Percentiles rank a stretch among this genome's conserved stretches.
These are phyloP conservation scores for Machimus rusticus DNA, from an alignment of 2,888 invertebrate species.

Conservation along the genomic window DNA sequence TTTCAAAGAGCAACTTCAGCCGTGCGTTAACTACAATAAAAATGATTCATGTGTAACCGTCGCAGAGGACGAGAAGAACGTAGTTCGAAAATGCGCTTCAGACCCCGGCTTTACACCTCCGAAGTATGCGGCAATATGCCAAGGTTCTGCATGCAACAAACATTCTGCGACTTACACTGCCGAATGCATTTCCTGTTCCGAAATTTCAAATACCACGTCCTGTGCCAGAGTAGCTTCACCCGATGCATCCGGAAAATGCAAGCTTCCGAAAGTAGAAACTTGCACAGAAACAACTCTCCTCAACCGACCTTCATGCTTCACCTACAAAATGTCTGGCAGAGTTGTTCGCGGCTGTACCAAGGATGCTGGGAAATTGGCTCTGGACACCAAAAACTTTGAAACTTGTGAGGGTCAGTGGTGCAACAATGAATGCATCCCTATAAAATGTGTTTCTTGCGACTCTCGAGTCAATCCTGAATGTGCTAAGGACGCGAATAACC, in stretches of 20 bases:
- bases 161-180: conserved; percentile 1
- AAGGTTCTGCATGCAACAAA: neutral
- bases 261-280: neutral
- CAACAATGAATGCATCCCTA: conserved; percentile 53
- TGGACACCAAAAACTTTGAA: neutral
- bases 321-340: conserved; percentile 50
- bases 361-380: conserved; percentile 54
- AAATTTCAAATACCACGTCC: neutral
- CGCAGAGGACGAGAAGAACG: conserved; percentile 34
- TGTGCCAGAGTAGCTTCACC: neutral
- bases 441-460: conserved; percentile 54
- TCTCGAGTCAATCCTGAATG: conserved; percentile 52
- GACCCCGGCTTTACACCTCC: neutral
- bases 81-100: conserved; percentile 33
- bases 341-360: conserved; percentile 53
- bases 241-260: neutral
- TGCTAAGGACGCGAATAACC: conserved; percentile 49
- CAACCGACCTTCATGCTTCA: conserved; percentile 51
- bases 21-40: conserved; percentile 17
- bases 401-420: conserved; percentile 52
- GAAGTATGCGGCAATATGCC: conserved; percentile 14
- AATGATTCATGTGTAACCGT: conserved; percentile 35
- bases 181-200: neutral
- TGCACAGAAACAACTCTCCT: neutral
- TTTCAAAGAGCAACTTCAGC: neutral